Evolutionary conservation across 2,888 invertebrate species (phyloP).

Genomic region (Neoascia interrupta): DNA sequence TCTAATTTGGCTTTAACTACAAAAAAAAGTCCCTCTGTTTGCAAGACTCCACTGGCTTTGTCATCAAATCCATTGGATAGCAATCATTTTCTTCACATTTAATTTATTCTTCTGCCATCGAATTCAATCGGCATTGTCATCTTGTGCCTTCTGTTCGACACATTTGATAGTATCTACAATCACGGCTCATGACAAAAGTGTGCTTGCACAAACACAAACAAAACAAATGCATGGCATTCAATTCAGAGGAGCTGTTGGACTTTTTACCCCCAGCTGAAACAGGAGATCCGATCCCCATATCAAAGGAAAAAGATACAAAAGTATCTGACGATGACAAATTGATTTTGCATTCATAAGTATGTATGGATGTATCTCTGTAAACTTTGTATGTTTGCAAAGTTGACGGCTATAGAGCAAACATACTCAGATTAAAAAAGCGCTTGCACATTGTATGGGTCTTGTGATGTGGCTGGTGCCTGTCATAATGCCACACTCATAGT

Average conservation of each 20-base stretch:
- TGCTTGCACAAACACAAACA: slow-evolving; percentile 5
- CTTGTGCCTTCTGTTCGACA: slow-evolving; percentile 44
- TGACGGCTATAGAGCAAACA: slow-evolving; percentile 18
- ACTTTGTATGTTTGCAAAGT: slow-evolving; percentile 14
- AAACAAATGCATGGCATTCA: background rate
- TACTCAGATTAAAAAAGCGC: no score
- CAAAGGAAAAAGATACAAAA: slow-evolving; percentile 3
- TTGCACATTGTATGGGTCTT: no score
- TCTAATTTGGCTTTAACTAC: no score
- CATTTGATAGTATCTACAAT: slow-evolving; percentile 36
- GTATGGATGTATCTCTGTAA: no score
- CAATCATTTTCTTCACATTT: slow-evolving; percentile 9
- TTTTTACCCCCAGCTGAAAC: background rate
- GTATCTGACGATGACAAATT: slow-evolving; percentile 63
- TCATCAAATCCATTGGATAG: slow-evolving; percentile 34
- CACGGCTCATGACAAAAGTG: slow-evolving; percentile 61
- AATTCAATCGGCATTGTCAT: slow-evolving; percentile 16
- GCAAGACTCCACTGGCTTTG: no score
- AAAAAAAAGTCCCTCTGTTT: no score
- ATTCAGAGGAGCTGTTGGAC: background rate
- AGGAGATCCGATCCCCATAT: no score
- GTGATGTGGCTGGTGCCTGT: no score
- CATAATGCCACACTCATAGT: no score
- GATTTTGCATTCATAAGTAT: slow-evolving; percentile 57
- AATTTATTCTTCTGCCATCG: no score